Evolutionary conservation across 2,113 vertebrate genomes (phyloP), one percentile per base, ranked within the genome.

Genomic region (Tylochromis polylepis): DNA sequence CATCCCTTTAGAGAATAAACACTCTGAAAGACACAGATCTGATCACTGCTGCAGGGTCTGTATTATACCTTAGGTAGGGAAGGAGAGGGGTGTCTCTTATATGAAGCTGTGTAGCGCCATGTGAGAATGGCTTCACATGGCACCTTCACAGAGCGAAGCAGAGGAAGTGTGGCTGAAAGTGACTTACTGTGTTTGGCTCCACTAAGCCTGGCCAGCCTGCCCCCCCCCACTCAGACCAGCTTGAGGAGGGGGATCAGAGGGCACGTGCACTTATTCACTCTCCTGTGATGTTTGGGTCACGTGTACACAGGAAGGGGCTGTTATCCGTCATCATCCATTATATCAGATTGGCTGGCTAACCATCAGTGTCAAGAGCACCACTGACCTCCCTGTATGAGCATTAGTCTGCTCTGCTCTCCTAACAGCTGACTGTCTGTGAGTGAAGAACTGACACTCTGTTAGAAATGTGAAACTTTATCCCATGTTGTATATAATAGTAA

Each of bases 321-420:
- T 82, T 60, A 88, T 93, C 92, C 55, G 81, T 94, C 93, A 94
- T 57, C 87, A 82, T 89, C 86, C 81, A 92, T 92, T 93, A 94
- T 79, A 85, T 91, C 85, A 77, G 75, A 83, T 43, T 41, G 49
- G 79, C 81, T 75, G 77, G 62, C 58, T 81, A 85, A 91, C 67
- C 79, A 67, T 77, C 72, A 15, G 59, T 89, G 79, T 87, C 83
- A 55, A 88, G 86, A 79, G 51, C 78, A 55, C 6, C 6, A 5
- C 53, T 72, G n/a, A n/a, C 81, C 67, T 51, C 31, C 12, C 16
- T 58, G 77, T 27, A 85, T 34, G 65, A 75, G 22, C 41, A 60
- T 83, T 43, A 77, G 60, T 10, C 65, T 6, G 31, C 81, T 53
- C 60, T 18, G 62, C 56, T 67, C 57, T 60, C 70, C 77, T 18